Conservation (phyloP, 2,888 invertebrate species). For the Peribatodes rhomboidaria region DNA sequence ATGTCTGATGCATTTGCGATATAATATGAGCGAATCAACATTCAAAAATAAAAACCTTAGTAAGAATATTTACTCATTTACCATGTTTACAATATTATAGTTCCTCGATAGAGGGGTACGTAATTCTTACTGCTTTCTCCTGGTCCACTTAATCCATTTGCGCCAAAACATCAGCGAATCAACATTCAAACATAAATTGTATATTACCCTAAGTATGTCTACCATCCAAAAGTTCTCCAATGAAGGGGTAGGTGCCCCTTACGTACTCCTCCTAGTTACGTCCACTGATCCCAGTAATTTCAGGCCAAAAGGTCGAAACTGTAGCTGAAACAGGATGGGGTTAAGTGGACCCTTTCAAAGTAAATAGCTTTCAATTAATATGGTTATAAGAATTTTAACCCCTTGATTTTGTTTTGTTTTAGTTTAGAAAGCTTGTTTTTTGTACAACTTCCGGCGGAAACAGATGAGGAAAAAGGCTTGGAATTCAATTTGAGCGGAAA, state of each 20-base stretch:
- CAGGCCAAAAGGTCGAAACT: conserved; percentile 33
- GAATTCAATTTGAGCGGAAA: neutral
- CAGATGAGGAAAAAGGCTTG: neutral
- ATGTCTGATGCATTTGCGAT: no score
- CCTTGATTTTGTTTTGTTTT: conserved; percentile 6
- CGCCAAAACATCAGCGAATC: no score
- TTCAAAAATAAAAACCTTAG: no score
- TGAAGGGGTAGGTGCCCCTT: neutral
- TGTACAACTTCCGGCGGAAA: neutral
- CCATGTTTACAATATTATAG: no score
- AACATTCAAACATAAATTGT: no score
- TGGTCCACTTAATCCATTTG: no score
- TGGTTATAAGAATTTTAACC: conserved; percentile 28
- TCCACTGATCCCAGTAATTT: conserved; percentile 17
- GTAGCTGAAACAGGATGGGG: conserved; percentile 34
- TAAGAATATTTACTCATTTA: no score
- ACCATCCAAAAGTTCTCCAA: no score
- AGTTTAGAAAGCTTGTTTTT: neutral
- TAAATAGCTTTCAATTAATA: conserved; percentile 37
- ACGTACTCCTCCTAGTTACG: conserved; percentile 4
- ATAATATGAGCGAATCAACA: no score
- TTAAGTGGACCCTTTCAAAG: conserved; percentile 34
- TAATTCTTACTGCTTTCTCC: no score
- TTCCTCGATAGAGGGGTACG: no score
- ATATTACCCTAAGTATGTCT: no score